These are phyloP conservation scores for Phocoena phocoena DNA, from an alignment of 2,113 vertebrate genomes.

Conservation along the genomic window DNA sequence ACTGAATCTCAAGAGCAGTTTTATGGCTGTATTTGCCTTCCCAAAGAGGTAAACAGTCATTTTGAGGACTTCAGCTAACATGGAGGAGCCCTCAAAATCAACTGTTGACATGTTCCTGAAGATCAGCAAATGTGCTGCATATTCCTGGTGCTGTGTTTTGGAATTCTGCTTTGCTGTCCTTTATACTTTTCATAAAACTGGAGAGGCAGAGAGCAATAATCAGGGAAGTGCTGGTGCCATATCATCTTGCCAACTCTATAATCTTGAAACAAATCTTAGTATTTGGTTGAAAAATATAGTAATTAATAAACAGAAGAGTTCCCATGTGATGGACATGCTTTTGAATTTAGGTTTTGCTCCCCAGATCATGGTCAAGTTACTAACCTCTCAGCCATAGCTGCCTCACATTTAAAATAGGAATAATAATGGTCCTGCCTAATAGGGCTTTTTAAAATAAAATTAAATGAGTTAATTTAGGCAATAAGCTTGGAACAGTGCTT, in stretches of 20 bases:
- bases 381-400: not conserved
- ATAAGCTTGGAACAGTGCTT: not conserved
- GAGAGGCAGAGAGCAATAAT: not conserved
- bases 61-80: not conserved
- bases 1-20: not conserved
- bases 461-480: conserved; percentile 13
- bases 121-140: not conserved
- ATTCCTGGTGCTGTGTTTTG: not conserved
- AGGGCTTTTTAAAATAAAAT: not conserved
- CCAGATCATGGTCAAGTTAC: not conserved
- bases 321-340: not conserved
- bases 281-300: conserved; percentile 3
- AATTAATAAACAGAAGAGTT: conserved; percentile 27
- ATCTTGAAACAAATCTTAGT: conserved; percentile 35
- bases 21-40: not conserved
- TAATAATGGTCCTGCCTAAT: not conserved
- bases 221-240: not conserved
- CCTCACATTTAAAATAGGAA: not conserved
- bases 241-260: not conserved
- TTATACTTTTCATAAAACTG: not conserved
- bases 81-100: not conserved
- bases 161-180: not conserved
- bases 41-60: not conserved
- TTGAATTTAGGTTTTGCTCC: conserved; percentile 14
- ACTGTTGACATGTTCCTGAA: not conserved